Percentiles rank a stretch among this genome's conserved stretches.
Evolutionary conservation across 2,888 invertebrate genomes (phyloP).

Genomic region (Chloroclystis v-ata): DNA sequence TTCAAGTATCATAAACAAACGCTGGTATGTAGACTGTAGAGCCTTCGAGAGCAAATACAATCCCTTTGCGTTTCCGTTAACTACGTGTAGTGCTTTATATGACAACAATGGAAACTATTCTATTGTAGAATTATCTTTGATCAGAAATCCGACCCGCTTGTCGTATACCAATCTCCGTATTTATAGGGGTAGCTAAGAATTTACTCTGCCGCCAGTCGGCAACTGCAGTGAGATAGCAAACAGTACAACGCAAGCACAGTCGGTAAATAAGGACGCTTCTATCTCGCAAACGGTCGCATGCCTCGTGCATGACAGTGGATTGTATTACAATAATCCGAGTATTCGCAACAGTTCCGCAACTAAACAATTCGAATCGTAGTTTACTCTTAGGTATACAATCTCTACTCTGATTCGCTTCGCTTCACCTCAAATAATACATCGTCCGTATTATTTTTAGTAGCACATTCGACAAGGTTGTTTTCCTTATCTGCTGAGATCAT

Average conservation of each 20-base stretch:
- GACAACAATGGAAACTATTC: constrained; percentile 20
- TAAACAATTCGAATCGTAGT: constrained; percentile 4
- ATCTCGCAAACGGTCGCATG: constrained; percentile 33
- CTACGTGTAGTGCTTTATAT: constrained; percentile 13
- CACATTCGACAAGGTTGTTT: constrained; percentile 19
- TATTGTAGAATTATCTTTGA: constrained; percentile 24
- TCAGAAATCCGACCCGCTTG: constrained; percentile 27
- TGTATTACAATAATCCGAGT: constrained; percentile 24
- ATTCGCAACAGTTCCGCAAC: constrained; percentile 10
- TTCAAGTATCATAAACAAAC: background rate
- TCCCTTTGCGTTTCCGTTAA: constrained; percentile 13
- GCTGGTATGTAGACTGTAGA: background rate
- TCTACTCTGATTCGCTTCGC: constrained; percentile 7
- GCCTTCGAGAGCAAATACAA: constrained; percentile 8
- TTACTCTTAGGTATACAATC: constrained; percentile 10
- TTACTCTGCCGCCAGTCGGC: constrained; percentile 37
- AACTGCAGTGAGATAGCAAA: constrained; percentile 52
- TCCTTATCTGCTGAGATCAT: constrained; percentile 29
- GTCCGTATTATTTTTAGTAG: constrained; percentile 16
- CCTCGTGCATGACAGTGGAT: constrained; percentile 21
- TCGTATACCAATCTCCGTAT: constrained; percentile 17
- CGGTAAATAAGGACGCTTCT: constrained; percentile 56
- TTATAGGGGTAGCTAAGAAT: constrained; percentile 37
- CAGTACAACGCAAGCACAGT: constrained; percentile 54
- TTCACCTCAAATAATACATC: constrained; percentile 10